Evolutionary conservation across 2,888 invertebrate species (phyloP).

Genomic region (Fragum sueziense): DNA sequence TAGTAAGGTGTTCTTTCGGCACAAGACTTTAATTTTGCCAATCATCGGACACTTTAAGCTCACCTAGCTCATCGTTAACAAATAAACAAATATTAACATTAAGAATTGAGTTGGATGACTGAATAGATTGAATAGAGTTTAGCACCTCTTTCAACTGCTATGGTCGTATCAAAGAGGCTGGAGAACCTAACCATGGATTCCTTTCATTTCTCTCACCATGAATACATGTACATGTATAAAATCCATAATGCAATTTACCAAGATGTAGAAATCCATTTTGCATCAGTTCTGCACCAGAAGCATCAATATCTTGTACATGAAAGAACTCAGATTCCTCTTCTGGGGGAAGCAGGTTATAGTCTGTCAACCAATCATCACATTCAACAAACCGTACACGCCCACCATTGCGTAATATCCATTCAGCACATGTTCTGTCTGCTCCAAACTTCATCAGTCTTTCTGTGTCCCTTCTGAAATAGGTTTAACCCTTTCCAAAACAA

Average conservation of each 20-base stretch:
- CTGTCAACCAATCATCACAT: conserved; percentile 83
- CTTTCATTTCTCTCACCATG: too few relatives aligned
- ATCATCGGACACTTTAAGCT: too few relatives aligned
- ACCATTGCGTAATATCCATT: conserved; percentile 97
- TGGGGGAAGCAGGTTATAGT: conserved; percentile 90
- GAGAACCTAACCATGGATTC: too few relatives aligned
- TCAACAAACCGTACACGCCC: conserved; percentile 90
- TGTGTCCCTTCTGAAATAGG: conserved; percentile 71
- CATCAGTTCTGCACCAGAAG: conserved; percentile 90
- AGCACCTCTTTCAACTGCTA: too few relatives aligned
- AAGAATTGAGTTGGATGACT: neutral
- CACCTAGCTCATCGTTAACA: neutral
- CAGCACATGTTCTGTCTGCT: conserved; percentile 95
- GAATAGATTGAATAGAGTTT: neutral
- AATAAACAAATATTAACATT: neutral
- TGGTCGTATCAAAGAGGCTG: too few relatives aligned
- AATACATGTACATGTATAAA: too few relatives aligned
- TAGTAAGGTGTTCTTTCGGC: too few relatives aligned
- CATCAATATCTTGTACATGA: conserved; percentile 89
- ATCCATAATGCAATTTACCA: conserved; percentile 82
- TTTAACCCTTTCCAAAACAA: too few relatives aligned
- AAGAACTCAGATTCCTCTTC: conserved; percentile 83
- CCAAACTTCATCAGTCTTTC: conserved; percentile 85
- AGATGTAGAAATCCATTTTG: conserved; percentile 93
- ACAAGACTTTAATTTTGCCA: too few relatives aligned